These are phyloP conservation scores for Rugalucina vietnamica DNA, from an alignment of 2,888 invertebrate genomes.

Conservation along the genomic window DNA sequence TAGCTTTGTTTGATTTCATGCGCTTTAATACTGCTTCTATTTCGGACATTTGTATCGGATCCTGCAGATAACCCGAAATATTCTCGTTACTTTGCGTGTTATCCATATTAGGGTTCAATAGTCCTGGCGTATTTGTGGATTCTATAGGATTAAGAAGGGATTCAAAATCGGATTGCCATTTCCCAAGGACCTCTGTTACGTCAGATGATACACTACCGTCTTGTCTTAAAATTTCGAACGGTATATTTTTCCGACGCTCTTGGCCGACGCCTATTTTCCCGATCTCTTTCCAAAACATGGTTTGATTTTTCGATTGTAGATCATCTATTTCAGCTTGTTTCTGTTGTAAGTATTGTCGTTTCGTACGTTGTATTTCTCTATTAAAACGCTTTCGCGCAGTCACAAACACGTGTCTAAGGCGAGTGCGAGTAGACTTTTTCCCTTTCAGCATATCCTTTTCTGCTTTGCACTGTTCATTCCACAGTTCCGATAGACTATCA, in stretches of 20 bases:
- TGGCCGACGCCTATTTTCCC: background rate
- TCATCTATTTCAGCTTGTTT: background rate
- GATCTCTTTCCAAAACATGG: background rate
- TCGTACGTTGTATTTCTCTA: background rate
- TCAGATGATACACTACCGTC: background rate
- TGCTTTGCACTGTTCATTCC: constrained; percentile 9
- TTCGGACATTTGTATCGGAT: background rate
- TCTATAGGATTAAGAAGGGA: background rate
- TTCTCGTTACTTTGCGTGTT: background rate
- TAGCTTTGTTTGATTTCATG: background rate
- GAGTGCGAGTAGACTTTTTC: background rate
- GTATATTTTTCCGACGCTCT: constrained; percentile 2
- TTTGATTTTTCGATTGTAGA: background rate
- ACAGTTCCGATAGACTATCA: constrained; percentile 10
- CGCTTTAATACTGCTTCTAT: background rate
- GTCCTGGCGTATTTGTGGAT: background rate
- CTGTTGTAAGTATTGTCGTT: background rate
- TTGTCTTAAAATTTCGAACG: background rate
- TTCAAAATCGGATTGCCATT: background rate
- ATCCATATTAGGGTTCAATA: background rate
- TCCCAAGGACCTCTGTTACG: background rate
- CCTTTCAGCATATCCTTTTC: constrained; percentile 14
- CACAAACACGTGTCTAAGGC: background rate
- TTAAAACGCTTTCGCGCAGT: background rate
- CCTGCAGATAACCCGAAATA: background rate